Percentiles rank a stretch among this genome's conserved stretches.
Evolutionary conservation across 2,113 vertebrate genomes (phyloP).

Genomic region (Platysteira castanea): DNA sequence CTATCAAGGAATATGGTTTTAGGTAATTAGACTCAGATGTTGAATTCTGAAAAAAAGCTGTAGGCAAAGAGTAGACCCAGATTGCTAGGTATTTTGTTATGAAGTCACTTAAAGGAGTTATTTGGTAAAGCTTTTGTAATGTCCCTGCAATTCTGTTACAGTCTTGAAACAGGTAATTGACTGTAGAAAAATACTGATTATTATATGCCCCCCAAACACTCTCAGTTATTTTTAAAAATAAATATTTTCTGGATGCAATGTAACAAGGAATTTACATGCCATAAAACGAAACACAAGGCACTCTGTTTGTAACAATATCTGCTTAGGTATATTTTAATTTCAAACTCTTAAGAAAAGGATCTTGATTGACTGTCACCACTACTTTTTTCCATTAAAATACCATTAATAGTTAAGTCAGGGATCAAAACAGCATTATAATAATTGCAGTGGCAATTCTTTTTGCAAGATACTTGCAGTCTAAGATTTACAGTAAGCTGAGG

Average conservation of each 20-base stretch:
- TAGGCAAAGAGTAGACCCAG: not conserved
- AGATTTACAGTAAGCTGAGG: not conserved
- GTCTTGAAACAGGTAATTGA: not conserved
- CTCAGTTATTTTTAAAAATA: not conserved
- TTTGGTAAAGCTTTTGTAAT: not conserved
- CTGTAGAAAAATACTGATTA: not conserved
- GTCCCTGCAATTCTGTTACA: not conserved
- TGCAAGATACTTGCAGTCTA: not conserved
- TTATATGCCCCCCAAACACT: not conserved
- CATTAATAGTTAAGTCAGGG: not conserved
- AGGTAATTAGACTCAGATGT: not conserved
- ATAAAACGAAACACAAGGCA: not conserved
- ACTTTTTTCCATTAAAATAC: not conserved
- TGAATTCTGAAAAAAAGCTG: not conserved
- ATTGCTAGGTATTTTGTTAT: not conserved
- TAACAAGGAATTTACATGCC: not conserved
- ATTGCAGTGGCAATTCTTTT: not conserved
- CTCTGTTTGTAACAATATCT: not conserved
- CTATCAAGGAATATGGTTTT: not conserved
- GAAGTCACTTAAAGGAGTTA: not conserved
- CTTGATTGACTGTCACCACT: not conserved
- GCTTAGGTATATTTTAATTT: not conserved
- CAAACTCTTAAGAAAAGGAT: not conserved
- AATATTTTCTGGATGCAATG: not conserved
- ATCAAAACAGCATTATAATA: not conserved